phyloP scores from a whole-genome alignment of 2,888 invertebrate genomes.

The Xestia ashworthii region DNA sequence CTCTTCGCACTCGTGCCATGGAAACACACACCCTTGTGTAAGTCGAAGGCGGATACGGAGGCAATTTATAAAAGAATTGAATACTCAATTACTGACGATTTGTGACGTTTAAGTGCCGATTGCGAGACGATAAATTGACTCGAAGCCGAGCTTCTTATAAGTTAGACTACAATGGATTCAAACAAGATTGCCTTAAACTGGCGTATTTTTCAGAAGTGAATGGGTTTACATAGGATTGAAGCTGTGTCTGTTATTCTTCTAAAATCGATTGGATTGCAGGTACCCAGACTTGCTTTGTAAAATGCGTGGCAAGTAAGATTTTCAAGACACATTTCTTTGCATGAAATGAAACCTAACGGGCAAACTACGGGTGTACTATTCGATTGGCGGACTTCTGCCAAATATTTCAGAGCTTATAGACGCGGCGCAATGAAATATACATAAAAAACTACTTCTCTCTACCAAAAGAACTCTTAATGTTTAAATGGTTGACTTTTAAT shows the following conservation, averaged over 20 bases:
- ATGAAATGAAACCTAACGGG: not conserved
- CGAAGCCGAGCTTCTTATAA: conserved; percentile 12
- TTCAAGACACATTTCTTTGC: not conserved
- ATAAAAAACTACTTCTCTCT: not conserved
- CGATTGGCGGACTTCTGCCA: too few species aligned
- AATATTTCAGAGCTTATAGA: not conserved
- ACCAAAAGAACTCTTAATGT: not conserved
- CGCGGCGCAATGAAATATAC: too few species aligned
- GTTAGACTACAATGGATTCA: conserved; percentile 45
- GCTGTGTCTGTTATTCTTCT: not conserved
- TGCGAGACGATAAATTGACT: conserved; percentile 74
- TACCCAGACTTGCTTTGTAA: not conserved
- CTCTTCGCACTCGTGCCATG: conserved; percentile 62
- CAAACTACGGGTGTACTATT: not conserved
- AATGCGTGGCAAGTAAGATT: not conserved
- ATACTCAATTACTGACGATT: conserved; percentile 84
- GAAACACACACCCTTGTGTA: conserved; percentile 67
- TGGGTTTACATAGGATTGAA: not conserved
- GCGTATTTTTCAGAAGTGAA: conserved; percentile 26
- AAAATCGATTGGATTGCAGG: not conserved
- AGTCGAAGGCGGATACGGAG: conserved; percentile 69
- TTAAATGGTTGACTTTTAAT: not conserved
- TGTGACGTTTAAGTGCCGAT: conserved; percentile 85
- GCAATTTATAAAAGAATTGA: conserved; percentile 88
- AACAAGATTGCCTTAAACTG: conserved; percentile 37